These are phyloP conservation scores for Ceratosolen solmsi DNA, from an alignment of 1,140 invertebrate genomes.

Conservation along the genomic window DNA sequence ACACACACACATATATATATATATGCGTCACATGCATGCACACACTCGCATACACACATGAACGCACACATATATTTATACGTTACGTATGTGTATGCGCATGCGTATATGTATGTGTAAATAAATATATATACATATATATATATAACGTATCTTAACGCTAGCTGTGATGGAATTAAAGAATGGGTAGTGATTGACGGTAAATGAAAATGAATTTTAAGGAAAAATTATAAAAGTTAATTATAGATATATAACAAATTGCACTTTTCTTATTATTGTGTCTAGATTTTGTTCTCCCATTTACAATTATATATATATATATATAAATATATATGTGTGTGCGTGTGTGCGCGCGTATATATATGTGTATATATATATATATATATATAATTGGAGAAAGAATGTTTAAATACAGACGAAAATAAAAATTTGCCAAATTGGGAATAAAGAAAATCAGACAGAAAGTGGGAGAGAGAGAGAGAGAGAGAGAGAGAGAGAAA, in stretches of 20 bases:
- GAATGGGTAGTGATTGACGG: conserved; percentile 54
- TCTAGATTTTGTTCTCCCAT: conserved; percentile 37
- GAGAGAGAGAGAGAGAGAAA: conserved; percentile 17
- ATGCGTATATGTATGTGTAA: conserved; percentile 2
- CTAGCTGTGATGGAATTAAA: conserved; percentile 65
- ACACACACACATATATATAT: too few species aligned
- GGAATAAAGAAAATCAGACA: background rate
- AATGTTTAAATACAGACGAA: conserved; percentile 18
- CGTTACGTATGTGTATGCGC: too few species aligned
- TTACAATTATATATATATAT: background rate
- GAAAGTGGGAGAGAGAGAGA: background rate
- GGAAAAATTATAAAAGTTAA: conserved; percentile 18
- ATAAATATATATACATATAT: conserved; percentile 22
- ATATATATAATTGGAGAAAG: background rate
- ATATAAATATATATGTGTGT: background rate
- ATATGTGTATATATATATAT: conserved; percentile 5
- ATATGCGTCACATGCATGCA: too few species aligned
- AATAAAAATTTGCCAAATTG: conserved; percentile 22
- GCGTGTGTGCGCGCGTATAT: too few species aligned
- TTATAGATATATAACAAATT: conserved; percentile 30
- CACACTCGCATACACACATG: too few species aligned
- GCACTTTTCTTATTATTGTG: conserved; percentile 10
- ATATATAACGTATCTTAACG: conserved; percentile 54
- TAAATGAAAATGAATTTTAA: conserved; percentile 45
- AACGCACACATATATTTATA: too few species aligned